phyloP scores from a whole-genome alignment of 2,113 vertebrate genomes.

The Spea multiplicata region DNA sequence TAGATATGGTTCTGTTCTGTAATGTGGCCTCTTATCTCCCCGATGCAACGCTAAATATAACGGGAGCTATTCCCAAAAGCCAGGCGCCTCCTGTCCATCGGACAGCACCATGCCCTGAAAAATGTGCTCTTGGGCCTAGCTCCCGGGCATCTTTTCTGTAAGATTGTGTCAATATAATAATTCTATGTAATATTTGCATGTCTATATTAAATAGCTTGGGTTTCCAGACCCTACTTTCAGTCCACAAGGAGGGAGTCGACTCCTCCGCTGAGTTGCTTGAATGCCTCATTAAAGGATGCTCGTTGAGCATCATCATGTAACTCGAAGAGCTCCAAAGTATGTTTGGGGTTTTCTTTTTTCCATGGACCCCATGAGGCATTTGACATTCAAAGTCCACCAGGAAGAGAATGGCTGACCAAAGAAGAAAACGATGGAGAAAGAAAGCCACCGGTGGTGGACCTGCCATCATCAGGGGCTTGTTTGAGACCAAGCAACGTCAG shows the following conservation, averaged over 20 bases:
- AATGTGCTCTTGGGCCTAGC: not conserved
- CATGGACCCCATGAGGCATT: not conserved
- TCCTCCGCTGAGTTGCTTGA: not conserved
- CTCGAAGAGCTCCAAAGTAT: not conserved
- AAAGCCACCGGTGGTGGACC: slow-evolving; percentile 34
- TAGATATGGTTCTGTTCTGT: not conserved
- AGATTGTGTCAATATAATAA: slow-evolving; percentile 15
- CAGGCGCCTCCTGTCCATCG: not conserved
- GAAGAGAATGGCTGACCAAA: not conserved
- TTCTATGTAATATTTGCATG: slow-evolving; percentile 21
- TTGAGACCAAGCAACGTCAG: slow-evolving; percentile 9
- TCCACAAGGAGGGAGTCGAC: slow-evolving; percentile 2
- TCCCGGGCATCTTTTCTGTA: not conserved
- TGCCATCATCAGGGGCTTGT: slow-evolving; percentile 30
- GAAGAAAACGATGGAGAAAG: not conserved
- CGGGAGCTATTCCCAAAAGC: not conserved
- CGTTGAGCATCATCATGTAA: not conserved
- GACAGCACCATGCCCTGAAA: too few species aligned
- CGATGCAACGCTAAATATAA: too few species aligned
- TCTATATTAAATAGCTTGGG: slow-evolving; percentile 44
- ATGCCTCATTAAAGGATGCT: not conserved
- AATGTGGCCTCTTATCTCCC: not conserved
- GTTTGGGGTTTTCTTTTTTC: not conserved
- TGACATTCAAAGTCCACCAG: slow-evolving; percentile 1
- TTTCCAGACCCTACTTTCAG: slow-evolving; percentile 47